Conservation (phyloP, 2,113 vertebrate genomes). For the Ophthalmolycus amberensis region DNA sequence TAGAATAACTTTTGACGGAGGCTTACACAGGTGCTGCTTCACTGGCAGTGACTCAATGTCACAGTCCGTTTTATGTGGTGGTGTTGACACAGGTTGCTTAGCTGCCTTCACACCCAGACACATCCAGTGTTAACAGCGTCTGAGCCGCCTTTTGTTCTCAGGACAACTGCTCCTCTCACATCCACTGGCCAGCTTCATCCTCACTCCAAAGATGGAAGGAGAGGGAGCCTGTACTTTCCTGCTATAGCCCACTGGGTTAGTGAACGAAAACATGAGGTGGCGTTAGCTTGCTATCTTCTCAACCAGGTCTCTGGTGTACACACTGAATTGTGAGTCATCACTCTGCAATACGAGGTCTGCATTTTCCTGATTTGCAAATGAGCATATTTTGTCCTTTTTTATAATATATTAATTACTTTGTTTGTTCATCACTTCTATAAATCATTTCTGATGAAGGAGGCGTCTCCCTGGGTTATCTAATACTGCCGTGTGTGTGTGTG, state of each 20-base stretch:
- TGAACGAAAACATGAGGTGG: slow-evolving; percentile 37
- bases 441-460: background rate
- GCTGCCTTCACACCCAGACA: slow-evolving; percentile 23
- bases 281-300: slow-evolving; percentile 37
- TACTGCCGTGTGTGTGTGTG: background rate
- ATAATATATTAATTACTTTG: background rate
- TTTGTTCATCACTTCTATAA: slow-evolving; percentile 3
- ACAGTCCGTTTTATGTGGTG: slow-evolving; percentile 22
- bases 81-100: slow-evolving; percentile 44
- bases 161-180: slow-evolving; percentile 1
- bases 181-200: slow-evolving; percentile 34
- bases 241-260: slow-evolving; percentile 16
- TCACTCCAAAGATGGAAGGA: slow-evolving; percentile 14
- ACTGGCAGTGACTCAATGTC: slow-evolving; percentile 20
- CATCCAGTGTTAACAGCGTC: slow-evolving; percentile 48
- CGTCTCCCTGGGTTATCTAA: background rate
- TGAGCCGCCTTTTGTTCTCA: slow-evolving; percentile 17
- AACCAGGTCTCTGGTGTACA: slow-evolving; percentile 14
- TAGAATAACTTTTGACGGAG: background rate
- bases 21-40: background rate
- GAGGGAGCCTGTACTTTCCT: slow-evolving; percentile 36
- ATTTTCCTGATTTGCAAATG: slow-evolving; percentile 50
- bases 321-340: slow-evolving; percentile 63
- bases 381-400: background rate
- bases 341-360: background rate